Evolutionary conservation across 2,113 vertebrate genomes (phyloP), one percentile per base, ranked within the genome.

Genomic region (Peromyscus californicus): DNA sequence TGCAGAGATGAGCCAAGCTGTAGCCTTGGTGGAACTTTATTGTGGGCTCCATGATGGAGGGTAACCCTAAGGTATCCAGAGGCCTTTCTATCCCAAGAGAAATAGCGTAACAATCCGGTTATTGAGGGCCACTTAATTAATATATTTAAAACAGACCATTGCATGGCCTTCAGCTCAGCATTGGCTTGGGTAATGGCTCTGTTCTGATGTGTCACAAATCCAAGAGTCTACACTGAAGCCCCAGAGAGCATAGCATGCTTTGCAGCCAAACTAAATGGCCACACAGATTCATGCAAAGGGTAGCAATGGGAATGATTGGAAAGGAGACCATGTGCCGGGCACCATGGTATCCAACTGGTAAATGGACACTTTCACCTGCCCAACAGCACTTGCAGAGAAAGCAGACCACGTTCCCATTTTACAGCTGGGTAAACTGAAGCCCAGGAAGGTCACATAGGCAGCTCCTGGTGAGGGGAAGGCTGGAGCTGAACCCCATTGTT

Each of bases 261-360:
- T 33, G 45, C 3, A 21, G 3, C 2, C 1, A 51, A 48, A 78
- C n/a, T 57, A 36, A 7, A 11, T 33, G 26, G 36, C 8, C 9
- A 24, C 48, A 1, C 36, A 1, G 24, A 51, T 3, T 39, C 0
- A 4, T 19, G 57, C 57, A 61, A 61, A 57, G 5, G 21, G 17
- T 6, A 31, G 17, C 6, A 15, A 51, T 10, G 22, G n/a, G 16
- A 42, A 75, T 4, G 22, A n/a, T 3, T 0, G 7, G 29, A 29
- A 70, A 13, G 8, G 1, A 5, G 0, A 15, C 2, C 21, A 5
- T 0, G 1, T 0, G 3, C 63, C 17, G 1, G 69, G 39, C 4
- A 2, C 45, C 0, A 1, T 12, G 1, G 39, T 6, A 2, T 13
- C 29, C 26, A 0, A 33, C 67, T 29, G 26, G 2, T 12, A 4